A percentile compares a stretch with the other conserved stretches of the same genome.
Evolutionary conservation across 1,140 invertebrate genomes (phyloP).

Genomic region (Sminthurinus signatus): DNA sequence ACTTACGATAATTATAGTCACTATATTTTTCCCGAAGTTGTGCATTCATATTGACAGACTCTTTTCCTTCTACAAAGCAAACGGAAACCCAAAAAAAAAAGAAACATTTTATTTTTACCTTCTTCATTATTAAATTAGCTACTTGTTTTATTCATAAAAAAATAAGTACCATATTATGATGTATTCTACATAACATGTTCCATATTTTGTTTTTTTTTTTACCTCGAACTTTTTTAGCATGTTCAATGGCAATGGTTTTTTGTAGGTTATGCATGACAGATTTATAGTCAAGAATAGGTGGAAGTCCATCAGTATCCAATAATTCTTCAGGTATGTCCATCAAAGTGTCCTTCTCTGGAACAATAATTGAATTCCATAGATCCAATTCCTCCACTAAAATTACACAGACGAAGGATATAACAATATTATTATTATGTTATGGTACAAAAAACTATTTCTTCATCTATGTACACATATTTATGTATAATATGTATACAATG

Average conservation of each 20-base stretch:
- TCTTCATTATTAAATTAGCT: no score
- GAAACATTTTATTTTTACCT: no score
- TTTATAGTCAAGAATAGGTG: slow-evolving; percentile 4
- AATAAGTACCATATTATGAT: no score
- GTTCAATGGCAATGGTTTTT: neutral
- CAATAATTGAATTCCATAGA: no score
- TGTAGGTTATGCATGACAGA: neutral
- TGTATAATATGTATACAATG: no score
- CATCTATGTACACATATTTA: no score
- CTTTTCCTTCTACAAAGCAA: slow-evolving; percentile 3
- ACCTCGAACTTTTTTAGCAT: slow-evolving; percentile 13
- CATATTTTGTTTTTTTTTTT: neutral
- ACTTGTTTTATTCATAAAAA: no score
- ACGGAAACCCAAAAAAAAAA: no score
- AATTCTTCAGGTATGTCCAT: neutral
- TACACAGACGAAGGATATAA: no score
- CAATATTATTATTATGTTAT: no score
- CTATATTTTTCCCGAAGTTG: slow-evolving; percentile 1
- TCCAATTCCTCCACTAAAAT: no score
- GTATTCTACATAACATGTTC: neutral
- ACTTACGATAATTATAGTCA: slow-evolving; percentile 11
- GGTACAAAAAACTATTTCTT: no score
- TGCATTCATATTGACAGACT: slow-evolving; percentile 6
- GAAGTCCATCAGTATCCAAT: neutral
- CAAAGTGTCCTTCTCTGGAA: neutral